Evolutionary conservation across 2,888 invertebrate genomes (phyloP).

Genomic region (Serrognathus titanus): DNA sequence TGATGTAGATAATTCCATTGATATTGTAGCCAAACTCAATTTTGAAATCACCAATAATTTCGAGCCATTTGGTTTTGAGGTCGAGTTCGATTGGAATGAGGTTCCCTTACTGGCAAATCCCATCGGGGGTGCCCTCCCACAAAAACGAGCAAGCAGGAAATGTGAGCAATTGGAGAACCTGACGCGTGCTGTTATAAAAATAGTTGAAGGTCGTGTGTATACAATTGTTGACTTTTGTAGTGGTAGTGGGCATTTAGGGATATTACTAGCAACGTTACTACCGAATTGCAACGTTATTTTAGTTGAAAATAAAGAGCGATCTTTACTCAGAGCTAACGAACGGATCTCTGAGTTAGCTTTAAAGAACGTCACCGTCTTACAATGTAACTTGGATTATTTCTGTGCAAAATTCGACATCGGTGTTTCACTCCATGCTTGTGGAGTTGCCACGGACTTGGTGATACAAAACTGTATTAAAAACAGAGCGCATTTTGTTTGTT

Average conservation of each 20-base stretch:
- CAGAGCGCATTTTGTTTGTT: slow-evolving; percentile 79
- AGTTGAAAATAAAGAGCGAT: slow-evolving; percentile 89
- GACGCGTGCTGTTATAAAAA: slow-evolving; percentile 67
- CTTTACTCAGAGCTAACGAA: slow-evolving; percentile 69
- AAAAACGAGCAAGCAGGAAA: slow-evolving; percentile 70
- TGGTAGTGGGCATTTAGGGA: slow-evolving; percentile 90
- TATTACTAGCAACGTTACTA: slow-evolving; percentile 74
- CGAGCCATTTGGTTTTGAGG: slow-evolving; percentile 46
- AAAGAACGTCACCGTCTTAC: slow-evolving; percentile 73
- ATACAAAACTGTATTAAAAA: slow-evolving; percentile 75
- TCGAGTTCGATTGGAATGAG: slow-evolving; percentile 62
- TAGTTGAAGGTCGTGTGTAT: slow-evolving; percentile 52
- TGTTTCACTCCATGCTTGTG: slow-evolving; percentile 89
- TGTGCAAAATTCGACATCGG: slow-evolving; percentile 80
- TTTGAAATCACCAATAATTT: slow-evolving; percentile 43
- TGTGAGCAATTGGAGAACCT: slow-evolving; percentile 85
- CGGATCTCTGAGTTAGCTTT: slow-evolving; percentile 64
- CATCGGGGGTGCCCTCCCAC: slow-evolving; percentile 74
- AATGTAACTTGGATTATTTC: slow-evolving; percentile 91
- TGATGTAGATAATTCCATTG: slow-evolving; percentile 65
- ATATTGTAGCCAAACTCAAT: slow-evolving; percentile 49
- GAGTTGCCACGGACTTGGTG: slow-evolving; percentile 90
- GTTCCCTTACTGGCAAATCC: slow-evolving; percentile 76
- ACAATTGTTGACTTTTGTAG: slow-evolving; percentile 91
- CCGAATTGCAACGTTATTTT: slow-evolving; percentile 77